Conservation (phyloP, 92 coral and sea anemone species). For the Montipora capitata region DNA sequence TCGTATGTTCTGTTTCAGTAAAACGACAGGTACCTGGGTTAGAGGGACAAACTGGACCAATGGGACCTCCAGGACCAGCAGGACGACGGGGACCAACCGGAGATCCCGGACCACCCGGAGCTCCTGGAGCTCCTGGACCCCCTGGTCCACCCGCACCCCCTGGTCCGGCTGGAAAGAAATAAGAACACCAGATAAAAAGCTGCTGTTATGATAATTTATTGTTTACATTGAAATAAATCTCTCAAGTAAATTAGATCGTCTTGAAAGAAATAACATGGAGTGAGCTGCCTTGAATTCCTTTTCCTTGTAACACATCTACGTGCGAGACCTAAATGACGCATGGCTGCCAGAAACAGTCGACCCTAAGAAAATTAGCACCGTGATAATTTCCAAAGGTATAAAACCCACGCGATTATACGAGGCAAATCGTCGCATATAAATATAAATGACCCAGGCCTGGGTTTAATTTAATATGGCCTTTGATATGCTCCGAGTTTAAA, state of each 20-base stretch:
- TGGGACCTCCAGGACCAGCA: slow-evolving; percentile 28
- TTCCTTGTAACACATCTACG: no score
- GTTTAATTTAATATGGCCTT: no score
- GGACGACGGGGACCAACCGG: slow-evolving; percentile 64
- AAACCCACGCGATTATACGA: no score
- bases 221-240: slow-evolving; percentile 7
- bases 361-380: no score
- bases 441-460: no score
- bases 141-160: slow-evolving; percentile 76
- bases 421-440: no score
- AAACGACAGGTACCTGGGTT: slow-evolving; percentile 61
- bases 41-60: slow-evolving; percentile 65
- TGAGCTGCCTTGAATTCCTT: no score
- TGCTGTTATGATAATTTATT: background rate
- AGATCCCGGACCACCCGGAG: slow-evolving; percentile 71
- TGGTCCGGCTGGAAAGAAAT: slow-evolving; percentile 51
- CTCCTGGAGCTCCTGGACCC: slow-evolving; percentile 60
- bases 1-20: slow-evolving; percentile 1
- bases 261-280: background rate
- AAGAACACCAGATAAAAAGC: background rate
- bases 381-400: no score
- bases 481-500: no score
- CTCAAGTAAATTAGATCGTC: background rate
- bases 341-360: no score
- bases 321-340: no score